Percentiles rank a stretch among this genome's conserved stretches.
Evolutionary conservation across 2,113 vertebrate species (phyloP).

Genomic region (Meles meles): DNA sequence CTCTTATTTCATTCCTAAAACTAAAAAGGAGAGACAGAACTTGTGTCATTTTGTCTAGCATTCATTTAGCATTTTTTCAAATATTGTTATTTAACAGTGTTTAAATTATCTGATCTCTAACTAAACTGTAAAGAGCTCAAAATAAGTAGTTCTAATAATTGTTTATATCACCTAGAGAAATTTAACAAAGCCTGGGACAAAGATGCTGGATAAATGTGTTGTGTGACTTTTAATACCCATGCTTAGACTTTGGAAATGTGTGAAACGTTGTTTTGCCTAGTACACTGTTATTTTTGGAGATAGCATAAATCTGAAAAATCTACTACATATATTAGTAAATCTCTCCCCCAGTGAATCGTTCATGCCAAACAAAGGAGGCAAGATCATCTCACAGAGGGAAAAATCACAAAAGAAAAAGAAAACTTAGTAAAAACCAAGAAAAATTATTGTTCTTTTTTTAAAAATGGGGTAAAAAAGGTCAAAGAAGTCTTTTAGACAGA

Average conservation of each 20-base stretch:
- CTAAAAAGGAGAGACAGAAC: neutral
- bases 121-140: neutral
- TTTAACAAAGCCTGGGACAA: neutral
- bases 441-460: neutral
- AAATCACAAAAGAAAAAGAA: neutral
- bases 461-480: neutral
- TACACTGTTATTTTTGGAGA: neutral
- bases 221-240: neutral
- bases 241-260: neutral
- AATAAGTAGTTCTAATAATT: neutral
- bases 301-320: neutral
- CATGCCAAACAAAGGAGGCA: neutral
- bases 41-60: neutral
- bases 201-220: neutral
- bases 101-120: conserved; percentile 13
- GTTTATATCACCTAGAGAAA: neutral
- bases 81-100: neutral
- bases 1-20: neutral
- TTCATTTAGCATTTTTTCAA: neutral
- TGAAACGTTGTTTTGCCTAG: neutral
- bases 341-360: neutral
- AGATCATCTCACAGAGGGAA: neutral
- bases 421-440: neutral
- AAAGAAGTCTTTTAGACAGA: neutral
- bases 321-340: neutral